These are phyloP conservation scores for Solenopsis invicta DNA, from an alignment of 1,140 invertebrate species.

Conservation along the genomic window DNA sequence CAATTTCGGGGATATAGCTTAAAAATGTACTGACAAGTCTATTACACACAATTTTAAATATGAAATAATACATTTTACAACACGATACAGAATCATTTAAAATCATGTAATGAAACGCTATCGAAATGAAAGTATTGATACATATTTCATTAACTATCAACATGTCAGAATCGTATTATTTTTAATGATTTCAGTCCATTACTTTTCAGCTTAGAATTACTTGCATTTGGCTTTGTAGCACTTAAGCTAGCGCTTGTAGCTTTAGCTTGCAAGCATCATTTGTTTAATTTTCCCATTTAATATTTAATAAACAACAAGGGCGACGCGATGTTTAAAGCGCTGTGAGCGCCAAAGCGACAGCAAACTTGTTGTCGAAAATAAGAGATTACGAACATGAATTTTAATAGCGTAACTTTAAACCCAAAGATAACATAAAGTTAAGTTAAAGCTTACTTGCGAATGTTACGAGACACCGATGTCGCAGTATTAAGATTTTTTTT, in stretches of 20 bases:
- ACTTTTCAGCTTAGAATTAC: background rate
- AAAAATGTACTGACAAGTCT: conserved; percentile 29
- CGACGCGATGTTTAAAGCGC: too few species aligned
- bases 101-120: conserved; percentile 12
- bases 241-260: too few species aligned
- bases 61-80: conserved; percentile 19
- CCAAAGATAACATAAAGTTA: background rate
- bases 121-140: conserved; percentile 24
- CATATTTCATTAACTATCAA: background rate
- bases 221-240: background rate
- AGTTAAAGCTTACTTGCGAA: background rate
- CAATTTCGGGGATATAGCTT: conserved; percentile 16
- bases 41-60: conserved; percentile 32
- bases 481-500: background rate
- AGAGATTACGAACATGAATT: background rate
- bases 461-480: background rate
- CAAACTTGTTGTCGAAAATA: background rate
- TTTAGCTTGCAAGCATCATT: too few species aligned
- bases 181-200: background rate
- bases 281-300: too few species aligned
- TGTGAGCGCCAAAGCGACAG: too few species aligned
- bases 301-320: too few species aligned
- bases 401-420: background rate
- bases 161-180: background rate
- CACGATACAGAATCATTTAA: background rate